Evolutionary conservation across 1,140 invertebrate genomes (phyloP).

Genomic region (Nomia melanderi): DNA sequence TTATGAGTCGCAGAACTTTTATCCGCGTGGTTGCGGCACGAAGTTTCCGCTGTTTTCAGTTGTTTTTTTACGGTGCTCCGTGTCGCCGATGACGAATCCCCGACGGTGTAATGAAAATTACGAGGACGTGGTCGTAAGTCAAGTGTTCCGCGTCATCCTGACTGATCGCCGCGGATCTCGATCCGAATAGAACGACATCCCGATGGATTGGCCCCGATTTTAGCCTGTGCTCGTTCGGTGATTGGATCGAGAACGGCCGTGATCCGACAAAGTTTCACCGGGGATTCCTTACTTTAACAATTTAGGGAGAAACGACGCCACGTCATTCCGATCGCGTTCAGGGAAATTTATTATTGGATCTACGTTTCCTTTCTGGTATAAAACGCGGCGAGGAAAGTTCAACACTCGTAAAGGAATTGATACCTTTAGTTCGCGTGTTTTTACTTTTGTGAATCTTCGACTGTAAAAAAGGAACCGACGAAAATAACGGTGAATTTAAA

Average conservation of each 20-base stretch:
- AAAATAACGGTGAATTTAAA: too few species aligned
- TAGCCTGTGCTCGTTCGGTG: slow-evolving; percentile 29
- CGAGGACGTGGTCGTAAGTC: slow-evolving; percentile 29
- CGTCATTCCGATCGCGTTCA: background rate
- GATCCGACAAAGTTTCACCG: slow-evolving; percentile 38
- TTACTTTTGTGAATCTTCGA: background rate
- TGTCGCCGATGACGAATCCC: slow-evolving; percentile 26
- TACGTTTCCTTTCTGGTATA: background rate
- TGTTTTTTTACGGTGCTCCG: slow-evolving; percentile 14
- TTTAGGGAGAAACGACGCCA: slow-evolving; percentile 6
- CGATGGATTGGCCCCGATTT: slow-evolving; percentile 50
- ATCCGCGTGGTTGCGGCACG: background rate
- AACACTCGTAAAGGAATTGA: background rate
- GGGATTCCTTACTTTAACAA: slow-evolving; percentile 8
- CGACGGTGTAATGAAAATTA: slow-evolving; percentile 31
- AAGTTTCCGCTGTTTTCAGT: background rate
- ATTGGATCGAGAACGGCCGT: slow-evolving; percentile 38
- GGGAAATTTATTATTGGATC: background rate
- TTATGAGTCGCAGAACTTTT: background rate
- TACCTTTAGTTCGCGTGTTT: background rate
- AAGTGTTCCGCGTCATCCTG: slow-evolving; percentile 25
- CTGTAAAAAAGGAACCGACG: background rate
- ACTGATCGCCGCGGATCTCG: slow-evolving; percentile 47
- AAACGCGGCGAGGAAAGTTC: background rate
- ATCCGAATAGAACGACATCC: slow-evolving; percentile 41